Conservation (phyloP, 2,113 vertebrate species). For the Syrrhaptes paradoxus region DNA sequence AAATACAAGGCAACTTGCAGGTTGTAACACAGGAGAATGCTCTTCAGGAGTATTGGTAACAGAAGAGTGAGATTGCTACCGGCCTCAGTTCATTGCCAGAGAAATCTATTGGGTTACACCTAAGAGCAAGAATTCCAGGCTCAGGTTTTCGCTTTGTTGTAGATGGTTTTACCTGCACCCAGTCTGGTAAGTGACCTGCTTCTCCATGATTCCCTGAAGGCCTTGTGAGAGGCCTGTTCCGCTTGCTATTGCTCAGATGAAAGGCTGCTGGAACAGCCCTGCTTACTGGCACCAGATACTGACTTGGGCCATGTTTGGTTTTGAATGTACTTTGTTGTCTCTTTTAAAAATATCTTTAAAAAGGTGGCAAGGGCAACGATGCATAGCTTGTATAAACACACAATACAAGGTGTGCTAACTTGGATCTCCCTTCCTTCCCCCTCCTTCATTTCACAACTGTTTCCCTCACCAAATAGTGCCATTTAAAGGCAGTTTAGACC, state of each 20-base stretch:
- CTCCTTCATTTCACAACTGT: neutral
- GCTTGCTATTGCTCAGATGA: neutral
- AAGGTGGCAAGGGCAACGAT: accelerated
- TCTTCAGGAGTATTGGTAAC: neutral
- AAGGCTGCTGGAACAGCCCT: neutral
- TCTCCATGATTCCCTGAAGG: neutral
- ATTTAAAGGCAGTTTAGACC: neutral
- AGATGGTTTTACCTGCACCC: accelerated
- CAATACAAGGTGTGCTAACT: neutral
- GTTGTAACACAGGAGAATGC: neutral
- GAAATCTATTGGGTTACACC: neutral
- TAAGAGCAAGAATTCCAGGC: neutral
- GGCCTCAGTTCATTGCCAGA: neutral
- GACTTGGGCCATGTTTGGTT: neutral
- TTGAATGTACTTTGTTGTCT: neutral
- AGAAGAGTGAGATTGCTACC: neutral
- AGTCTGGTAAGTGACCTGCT: neutral
- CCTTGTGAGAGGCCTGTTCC: neutral
- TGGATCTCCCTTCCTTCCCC: neutral
- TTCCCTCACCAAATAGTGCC: neutral
- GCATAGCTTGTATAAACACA: accelerated
- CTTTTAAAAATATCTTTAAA: neutral
- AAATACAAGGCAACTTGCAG: neutral
- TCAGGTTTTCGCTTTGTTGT: neutral
- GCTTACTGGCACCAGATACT: neutral